Conservation (phyloP, 53 echinoderm and acorn worm species). For the Arbacia lixula region DNA sequence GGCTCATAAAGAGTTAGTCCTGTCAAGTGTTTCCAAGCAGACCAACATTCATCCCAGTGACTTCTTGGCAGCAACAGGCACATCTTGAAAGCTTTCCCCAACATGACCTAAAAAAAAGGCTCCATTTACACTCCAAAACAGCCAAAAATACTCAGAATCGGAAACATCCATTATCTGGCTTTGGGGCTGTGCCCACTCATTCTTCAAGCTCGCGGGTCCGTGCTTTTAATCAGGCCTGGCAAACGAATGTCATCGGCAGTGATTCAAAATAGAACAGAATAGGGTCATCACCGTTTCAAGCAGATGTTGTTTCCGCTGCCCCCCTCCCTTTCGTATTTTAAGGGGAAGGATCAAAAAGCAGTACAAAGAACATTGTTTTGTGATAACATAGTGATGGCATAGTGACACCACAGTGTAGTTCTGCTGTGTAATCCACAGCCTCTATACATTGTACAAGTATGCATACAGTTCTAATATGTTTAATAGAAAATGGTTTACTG, state of each 20-base stretch:
- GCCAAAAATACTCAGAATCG: slow-evolving; percentile 8
- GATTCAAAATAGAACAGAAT: slow-evolving; percentile 22
- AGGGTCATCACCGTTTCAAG: slow-evolving; percentile 24
- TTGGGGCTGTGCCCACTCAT: slow-evolving; percentile 12
- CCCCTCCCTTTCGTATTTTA: too few species aligned
- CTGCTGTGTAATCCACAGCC: too few species aligned
- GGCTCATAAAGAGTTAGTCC: too few species aligned
- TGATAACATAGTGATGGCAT: too few species aligned
- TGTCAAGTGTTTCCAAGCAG: too few species aligned
- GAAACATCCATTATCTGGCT: slow-evolving; percentile 38
- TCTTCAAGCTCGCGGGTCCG: neutral
- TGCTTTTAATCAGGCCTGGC: slow-evolving; percentile 9
- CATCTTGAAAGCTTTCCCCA: neutral
- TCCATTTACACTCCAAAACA: slow-evolving; percentile 3
- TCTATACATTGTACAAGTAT: too few species aligned
- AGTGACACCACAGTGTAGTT: too few species aligned
- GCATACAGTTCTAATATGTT: too few species aligned
- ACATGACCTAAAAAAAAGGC: slow-evolving; percentile 30
- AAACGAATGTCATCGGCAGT: neutral
- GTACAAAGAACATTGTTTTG: too few species aligned
- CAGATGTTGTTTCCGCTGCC: slow-evolving; percentile 9
- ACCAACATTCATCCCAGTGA: neutral
- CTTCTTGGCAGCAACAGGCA: slow-evolving; percentile 15
- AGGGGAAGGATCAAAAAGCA: too few species aligned
- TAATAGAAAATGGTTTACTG: too few species aligned